Evolutionary conservation across 1,140 invertebrate genomes (phyloP).

Genomic region (Samia ricini): DNA sequence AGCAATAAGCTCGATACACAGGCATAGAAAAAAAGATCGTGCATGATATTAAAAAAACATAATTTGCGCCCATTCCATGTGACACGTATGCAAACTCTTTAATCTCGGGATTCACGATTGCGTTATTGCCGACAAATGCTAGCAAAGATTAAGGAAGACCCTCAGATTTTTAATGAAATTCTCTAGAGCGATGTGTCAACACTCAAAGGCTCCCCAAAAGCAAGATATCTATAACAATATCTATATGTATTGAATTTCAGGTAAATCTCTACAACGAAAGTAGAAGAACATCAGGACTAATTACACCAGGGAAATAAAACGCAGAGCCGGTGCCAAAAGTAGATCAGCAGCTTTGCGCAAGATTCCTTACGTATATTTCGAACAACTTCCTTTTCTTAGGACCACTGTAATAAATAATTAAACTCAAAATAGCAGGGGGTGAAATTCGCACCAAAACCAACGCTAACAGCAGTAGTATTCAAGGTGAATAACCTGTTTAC

Average conservation of each 20-base stretch:
- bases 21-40: too few relatives aligned
- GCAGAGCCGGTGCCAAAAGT: conserved; percentile 13
- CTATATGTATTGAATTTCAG: conserved; percentile 5
- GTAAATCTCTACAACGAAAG: conserved; percentile 2
- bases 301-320: conserved; percentile 14
- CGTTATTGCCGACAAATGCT: too few relatives aligned
- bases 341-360: conserved; percentile 18
- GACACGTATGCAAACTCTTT: too few relatives aligned
- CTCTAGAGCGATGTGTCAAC: too few relatives aligned
- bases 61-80: too few relatives aligned
- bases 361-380: conserved; percentile 25
- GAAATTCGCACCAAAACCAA: conserved; percentile 18
- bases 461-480: conserved; percentile 20
- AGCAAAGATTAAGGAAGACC: too few relatives aligned
- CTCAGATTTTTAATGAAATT: too few relatives aligned
- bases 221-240: conserved; percentile 22
- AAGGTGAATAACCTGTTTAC: conserved; percentile 20
- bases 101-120: too few relatives aligned
- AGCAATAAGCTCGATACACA: too few relatives aligned
- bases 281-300: conserved; percentile 9
- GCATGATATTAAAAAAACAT: too few relatives aligned
- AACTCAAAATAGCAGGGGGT: conserved; percentile 22
- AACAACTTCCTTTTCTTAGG: conserved; percentile 24
- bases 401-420: conserved; percentile 18
- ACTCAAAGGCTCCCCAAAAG: conserved; percentile 17